phyloP scores from a whole-genome alignment of 2,113 vertebrate species.

The Pangasianodon gigas region DNA sequence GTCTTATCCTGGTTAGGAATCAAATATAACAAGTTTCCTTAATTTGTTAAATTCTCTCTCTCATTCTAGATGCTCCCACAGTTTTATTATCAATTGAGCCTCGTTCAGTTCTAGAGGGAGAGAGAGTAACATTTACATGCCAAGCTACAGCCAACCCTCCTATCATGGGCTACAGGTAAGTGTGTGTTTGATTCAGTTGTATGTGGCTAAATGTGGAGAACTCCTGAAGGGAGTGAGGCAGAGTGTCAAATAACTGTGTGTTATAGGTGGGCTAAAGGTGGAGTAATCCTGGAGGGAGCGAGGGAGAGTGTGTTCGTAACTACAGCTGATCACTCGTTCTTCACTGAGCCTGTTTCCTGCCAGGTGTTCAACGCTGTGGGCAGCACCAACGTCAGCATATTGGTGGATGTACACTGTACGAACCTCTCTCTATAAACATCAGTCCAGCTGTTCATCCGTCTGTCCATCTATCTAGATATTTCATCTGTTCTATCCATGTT shows the following conservation, averaged over 20 bases:
- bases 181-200: background rate
- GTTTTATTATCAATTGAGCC: conserved; percentile 92
- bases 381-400: conserved; percentile 94
- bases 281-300: conserved; percentile 44
- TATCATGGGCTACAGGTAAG: conserved; percentile 91
- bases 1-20: background rate
- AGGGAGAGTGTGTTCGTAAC: conserved; percentile 76
- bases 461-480: background rate
- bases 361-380: conserved; percentile 94
- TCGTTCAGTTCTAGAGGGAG: conserved; percentile 89
- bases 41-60: background rate
- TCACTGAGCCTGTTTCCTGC: conserved; percentile 95
- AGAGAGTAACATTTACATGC: conserved; percentile 90
- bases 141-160: conserved; percentile 90
- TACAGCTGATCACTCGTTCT: conserved; percentile 91
- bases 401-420: conserved; percentile 95
- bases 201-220: background rate
- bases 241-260: background rate
- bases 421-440: conserved; percentile 49
- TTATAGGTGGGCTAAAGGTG: conserved; percentile 44
- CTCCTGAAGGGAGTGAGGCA: background rate
- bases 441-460: background rate
- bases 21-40: background rate
- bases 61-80: conserved; percentile 81
- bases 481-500: background rate